A percentile compares a stretch with the other conserved stretches of the same genome.
Evolutionary conservation across 2,797 vertebrate genomes (phyloP).

Genomic region (Poeciliopsis infans): DNA sequence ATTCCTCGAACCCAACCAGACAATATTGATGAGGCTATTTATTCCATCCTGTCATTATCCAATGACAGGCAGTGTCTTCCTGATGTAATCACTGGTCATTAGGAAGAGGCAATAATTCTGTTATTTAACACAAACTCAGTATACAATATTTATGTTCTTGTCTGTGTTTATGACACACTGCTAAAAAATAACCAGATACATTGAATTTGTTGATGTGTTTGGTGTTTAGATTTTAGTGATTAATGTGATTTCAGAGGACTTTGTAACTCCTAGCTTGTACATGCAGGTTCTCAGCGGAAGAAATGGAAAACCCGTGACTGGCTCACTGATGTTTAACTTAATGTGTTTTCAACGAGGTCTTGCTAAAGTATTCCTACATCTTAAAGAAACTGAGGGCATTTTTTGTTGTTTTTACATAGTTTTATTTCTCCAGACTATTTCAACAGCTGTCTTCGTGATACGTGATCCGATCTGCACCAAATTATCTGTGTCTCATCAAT

Average conservation of each 20-base stretch:
- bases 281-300: conserved; percentile 14
- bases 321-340: conserved; percentile 1
- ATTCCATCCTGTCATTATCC: conserved; percentile 66
- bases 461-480: too few relatives aligned
- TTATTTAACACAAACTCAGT: conserved; percentile 66
- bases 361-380: conserved; percentile 12
- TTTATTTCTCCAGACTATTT: not conserved
- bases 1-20: conserved; percentile 50
- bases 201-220: conserved; percentile 61
- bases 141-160: conserved; percentile 63
- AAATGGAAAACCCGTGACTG: conserved; percentile 12
- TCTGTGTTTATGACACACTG: conserved; percentile 50
- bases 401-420: not conserved
- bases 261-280: conserved; percentile 33
- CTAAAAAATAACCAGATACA: conserved; percentile 63
- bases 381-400: not conserved
- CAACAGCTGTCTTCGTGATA: too few relatives aligned
- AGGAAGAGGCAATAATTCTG: conserved; percentile 68
- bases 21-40: conserved; percentile 60
- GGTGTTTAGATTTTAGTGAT: conserved; percentile 69
- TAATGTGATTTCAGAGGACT: conserved; percentile 61
- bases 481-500: too few relatives aligned
- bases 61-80: conserved; percentile 67
- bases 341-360: conserved; percentile 14
- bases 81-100: conserved; percentile 76